Percentiles rank a stretch among this genome's conserved stretches.
Evolutionary conservation across 2,888 invertebrate genomes (phyloP).

Genomic region (Cyclophora punctaria): DNA sequence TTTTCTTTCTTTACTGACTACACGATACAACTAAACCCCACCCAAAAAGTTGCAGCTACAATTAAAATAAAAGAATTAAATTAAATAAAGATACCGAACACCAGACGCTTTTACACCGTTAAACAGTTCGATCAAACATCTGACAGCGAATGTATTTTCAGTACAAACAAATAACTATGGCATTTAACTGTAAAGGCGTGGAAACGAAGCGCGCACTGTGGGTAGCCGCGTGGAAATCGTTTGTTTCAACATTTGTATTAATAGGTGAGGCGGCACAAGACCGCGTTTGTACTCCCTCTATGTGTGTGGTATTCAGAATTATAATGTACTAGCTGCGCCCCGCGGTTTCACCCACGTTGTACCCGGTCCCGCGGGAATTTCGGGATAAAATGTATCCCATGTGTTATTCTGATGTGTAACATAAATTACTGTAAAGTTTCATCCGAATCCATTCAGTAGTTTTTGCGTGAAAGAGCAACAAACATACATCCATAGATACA

Average conservation of each 20-base stretch:
- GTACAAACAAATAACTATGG: conserved; percentile 43
- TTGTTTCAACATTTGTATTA: conserved; percentile 45
- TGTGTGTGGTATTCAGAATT: conserved; percentile 34
- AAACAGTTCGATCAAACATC: conserved; percentile 55
- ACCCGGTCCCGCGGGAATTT: too few relatives aligned
- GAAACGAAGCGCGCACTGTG: conserved; percentile 31
- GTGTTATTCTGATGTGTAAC: too few relatives aligned
- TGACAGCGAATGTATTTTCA: conserved; percentile 61
- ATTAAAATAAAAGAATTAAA: neutral
- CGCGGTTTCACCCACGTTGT: too few relatives aligned
- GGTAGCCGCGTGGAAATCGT: conserved; percentile 49
- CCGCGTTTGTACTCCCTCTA: conserved; percentile 22
- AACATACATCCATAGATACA: too few relatives aligned
- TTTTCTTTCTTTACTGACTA: too few relatives aligned
- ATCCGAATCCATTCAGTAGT: too few relatives aligned
- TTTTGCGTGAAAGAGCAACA: too few relatives aligned
- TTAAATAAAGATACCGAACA: neutral
- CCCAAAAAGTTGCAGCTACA: too few relatives aligned
- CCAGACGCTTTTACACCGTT: conserved; percentile 50
- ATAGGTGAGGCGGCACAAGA: conserved; percentile 37
- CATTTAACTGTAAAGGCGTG: conserved; percentile 24
- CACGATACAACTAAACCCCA: too few relatives aligned
- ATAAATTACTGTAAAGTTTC: too few relatives aligned
- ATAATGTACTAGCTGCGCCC: too few relatives aligned
- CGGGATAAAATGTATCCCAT: too few relatives aligned